A percentile compares a stretch with the other conserved stretches of the same genome.
Evolutionary conservation across 2,797 vertebrate species (phyloP).

Genomic region (Schizopygopsis malacanthus): DNA sequence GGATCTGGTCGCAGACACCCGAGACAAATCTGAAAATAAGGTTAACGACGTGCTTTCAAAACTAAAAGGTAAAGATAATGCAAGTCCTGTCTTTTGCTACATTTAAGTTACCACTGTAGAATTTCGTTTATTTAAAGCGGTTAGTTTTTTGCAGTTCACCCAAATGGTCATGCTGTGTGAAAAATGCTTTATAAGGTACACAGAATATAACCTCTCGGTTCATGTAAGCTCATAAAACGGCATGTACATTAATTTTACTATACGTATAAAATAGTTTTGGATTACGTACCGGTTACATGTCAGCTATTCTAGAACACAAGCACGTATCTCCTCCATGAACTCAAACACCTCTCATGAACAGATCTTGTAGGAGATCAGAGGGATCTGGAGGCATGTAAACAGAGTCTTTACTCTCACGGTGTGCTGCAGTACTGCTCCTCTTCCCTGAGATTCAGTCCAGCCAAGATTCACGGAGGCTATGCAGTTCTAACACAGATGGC

Average conservation of each 20-base stretch:
- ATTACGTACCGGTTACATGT: neutral
- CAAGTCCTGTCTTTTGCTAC: neutral
- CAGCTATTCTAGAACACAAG: neutral
- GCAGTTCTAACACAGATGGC: slow-evolving; percentile 61
- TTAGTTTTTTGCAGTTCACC: neutral
- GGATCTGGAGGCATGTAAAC: slow-evolving; percentile 60
- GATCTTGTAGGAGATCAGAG: slow-evolving; percentile 57
- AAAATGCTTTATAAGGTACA: too few species aligned
- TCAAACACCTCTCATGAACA: neutral
- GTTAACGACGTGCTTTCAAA: slow-evolving; percentile 44
- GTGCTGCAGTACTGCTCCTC: slow-evolving; percentile 63
- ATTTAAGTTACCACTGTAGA: neutral
- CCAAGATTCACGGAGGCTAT: slow-evolving; percentile 55
- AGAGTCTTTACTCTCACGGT: slow-evolving; percentile 50
- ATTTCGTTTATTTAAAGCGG: neutral
- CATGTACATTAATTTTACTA: neutral
- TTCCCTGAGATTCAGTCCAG: slow-evolving; percentile 59
- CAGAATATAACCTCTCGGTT: neutral
- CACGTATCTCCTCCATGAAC: neutral
- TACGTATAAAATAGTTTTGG: neutral
- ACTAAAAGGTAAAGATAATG: slow-evolving; percentile 47
- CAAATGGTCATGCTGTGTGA: neutral
- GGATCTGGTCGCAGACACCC: slow-evolving; percentile 28
- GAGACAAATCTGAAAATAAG: slow-evolving; percentile 32
- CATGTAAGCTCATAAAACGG: too few species aligned